Percentiles rank a stretch among this genome's conserved stretches.
These are phyloP conservation scores for Rapana venosa DNA, from an alignment of 2,888 invertebrate species.

Conservation along the genomic window DNA sequence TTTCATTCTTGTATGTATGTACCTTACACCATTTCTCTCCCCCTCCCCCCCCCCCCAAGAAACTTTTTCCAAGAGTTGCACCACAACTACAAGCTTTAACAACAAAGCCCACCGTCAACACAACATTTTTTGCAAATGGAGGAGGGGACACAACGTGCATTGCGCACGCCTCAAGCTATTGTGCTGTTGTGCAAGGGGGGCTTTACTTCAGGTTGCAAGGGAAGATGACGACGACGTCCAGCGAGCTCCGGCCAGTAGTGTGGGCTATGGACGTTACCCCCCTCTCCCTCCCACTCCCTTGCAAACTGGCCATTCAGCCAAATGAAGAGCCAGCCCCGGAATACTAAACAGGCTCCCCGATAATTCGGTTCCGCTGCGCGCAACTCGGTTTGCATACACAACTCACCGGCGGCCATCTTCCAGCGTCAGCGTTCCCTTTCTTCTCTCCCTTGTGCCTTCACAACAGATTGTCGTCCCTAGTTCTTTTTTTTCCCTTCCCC, in stretches of 20 bases:
- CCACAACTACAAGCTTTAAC: no score
- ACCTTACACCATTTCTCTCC: no score
- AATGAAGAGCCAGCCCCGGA: constrained; percentile 13
- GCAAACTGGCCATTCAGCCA: constrained; percentile 23
- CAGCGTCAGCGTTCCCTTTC: not conserved
- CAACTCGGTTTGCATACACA: constrained; percentile 33
- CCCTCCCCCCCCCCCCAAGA: no score
- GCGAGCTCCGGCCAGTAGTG: not conserved
- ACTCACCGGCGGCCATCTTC: not conserved
- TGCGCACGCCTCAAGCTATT: no score
- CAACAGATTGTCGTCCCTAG: not conserved
- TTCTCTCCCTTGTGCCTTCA: not conserved
- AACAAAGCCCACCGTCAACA: no score
- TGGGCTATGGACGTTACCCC: not conserved
- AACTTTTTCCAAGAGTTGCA: no score
- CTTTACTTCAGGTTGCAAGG: not conserved
- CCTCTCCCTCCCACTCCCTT: not conserved
- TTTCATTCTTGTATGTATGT: no score
- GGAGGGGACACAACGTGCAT: no score
- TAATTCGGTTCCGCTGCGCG: constrained; percentile 26
- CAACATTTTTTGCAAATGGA: no score
- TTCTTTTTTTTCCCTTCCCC: not conserved
- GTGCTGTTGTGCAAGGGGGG: not conserved
- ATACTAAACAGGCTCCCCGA: constrained; percentile 5
- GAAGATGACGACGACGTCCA: not conserved